Percentiles rank a stretch among this genome's conserved stretches.
phyloP scores from a whole-genome alignment of 2,113 vertebrate genomes.

The Raja brachyura region DNA sequence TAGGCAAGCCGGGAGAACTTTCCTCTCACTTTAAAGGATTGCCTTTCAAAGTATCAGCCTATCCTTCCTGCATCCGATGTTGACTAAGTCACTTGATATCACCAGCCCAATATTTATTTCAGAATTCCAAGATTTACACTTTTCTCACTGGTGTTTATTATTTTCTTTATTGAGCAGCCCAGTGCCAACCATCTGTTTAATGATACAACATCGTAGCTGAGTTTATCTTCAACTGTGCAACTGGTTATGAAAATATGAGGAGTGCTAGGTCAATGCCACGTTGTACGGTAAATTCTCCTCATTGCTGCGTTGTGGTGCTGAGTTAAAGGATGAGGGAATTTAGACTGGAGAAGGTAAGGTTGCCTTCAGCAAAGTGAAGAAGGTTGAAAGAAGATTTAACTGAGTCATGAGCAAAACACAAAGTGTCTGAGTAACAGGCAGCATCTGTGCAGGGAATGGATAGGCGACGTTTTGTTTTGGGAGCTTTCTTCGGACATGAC shows the following conservation, averaged over 20 bases:
- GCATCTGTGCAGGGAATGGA: too few species aligned
- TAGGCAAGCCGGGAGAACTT: background rate
- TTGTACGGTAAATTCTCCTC: background rate
- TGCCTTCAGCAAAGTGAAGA: too few species aligned
- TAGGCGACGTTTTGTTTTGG: too few species aligned
- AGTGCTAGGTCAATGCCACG: background rate
- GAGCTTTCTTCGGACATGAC: too few species aligned
- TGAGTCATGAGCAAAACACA: too few species aligned
- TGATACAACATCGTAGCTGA: background rate
- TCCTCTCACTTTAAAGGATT: background rate
- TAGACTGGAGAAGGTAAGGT: too few species aligned
- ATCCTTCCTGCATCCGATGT: background rate
- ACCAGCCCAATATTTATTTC: slow-evolving; percentile 11
- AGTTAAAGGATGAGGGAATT: too few species aligned
- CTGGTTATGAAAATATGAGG: background rate
- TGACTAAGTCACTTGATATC: background rate
- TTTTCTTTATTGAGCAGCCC: background rate
- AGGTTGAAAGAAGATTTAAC: too few species aligned
- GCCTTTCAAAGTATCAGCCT: background rate
- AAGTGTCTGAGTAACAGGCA: too few species aligned
- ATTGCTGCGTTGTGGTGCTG: too few species aligned
- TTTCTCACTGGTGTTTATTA: background rate
- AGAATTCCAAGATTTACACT: background rate
- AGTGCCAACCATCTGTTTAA: background rate
- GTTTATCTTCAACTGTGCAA: background rate